These are phyloP conservation scores for Catonia carolina DNA, from an alignment of 2,888 invertebrate genomes.

Conservation along the genomic window DNA sequence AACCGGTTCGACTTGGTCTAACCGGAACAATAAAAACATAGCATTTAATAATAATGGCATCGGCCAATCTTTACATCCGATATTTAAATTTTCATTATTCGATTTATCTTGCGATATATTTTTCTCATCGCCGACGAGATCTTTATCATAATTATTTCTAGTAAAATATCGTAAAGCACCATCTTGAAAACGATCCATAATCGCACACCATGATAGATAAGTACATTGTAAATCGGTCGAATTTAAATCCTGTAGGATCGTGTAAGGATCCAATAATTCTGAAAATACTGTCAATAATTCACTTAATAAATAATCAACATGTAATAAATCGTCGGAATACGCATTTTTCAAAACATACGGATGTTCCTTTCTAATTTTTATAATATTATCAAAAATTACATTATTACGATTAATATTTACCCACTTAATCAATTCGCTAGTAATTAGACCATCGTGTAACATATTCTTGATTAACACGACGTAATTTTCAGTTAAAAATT, in stretches of 20 bases:
- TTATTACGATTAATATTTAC: slow-evolving; percentile 17
- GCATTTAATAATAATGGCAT: slow-evolving; percentile 38
- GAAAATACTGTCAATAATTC: slow-evolving; percentile 40
- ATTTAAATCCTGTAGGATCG: slow-evolving; percentile 34
- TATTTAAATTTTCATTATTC: slow-evolving; percentile 25
- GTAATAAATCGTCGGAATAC: slow-evolving; percentile 30
- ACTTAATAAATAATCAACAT: slow-evolving; percentile 42
- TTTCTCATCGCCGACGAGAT: too few relatives aligned
- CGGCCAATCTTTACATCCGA: slow-evolving; percentile 41
- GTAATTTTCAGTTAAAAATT: slow-evolving; percentile 32
- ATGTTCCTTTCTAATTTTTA: slow-evolving; percentile 24
- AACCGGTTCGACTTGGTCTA: slow-evolving; percentile 37
- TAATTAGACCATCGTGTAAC: slow-evolving; percentile 31
- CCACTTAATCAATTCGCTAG: slow-evolving; percentile 29
- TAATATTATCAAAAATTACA: not conserved
- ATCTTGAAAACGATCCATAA: slow-evolving; percentile 36
- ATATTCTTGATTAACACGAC: slow-evolving; percentile 30
- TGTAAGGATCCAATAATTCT: slow-evolving; percentile 35
- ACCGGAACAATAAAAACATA: slow-evolving; percentile 36
- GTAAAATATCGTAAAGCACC: slow-evolving; percentile 35
- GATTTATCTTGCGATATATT: too few relatives aligned
- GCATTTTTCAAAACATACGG: slow-evolving; percentile 29
- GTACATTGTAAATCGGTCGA: slow-evolving; percentile 33
- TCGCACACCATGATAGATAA: slow-evolving; percentile 35
- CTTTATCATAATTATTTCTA: slow-evolving; percentile 34